Percentiles rank a stretch among this genome's conserved stretches.
Evolutionary conservation across 2,797 vertebrate species (phyloP).

Genomic region (Astyanax mexicanus): DNA sequence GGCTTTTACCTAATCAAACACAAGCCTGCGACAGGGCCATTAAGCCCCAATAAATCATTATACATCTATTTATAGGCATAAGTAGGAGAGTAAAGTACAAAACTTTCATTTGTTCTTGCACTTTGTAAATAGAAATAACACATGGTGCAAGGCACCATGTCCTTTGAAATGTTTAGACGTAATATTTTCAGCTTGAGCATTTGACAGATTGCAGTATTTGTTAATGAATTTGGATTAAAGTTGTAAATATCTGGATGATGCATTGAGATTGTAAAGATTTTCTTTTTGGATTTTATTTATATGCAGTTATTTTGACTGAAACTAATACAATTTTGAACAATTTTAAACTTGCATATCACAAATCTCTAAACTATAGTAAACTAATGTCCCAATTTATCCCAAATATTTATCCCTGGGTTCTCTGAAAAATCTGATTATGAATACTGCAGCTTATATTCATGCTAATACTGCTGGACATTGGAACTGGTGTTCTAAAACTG

Average conservation of each 20-base stretch:
- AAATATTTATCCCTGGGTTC: too few species aligned
- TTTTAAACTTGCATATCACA: too few species aligned
- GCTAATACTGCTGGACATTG: too few species aligned
- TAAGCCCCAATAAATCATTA: neutral
- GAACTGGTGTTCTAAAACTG: too few species aligned
- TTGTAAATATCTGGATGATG: neutral
- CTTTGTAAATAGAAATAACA: neutral
- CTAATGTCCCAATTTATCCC: too few species aligned
- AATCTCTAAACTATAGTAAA: too few species aligned
- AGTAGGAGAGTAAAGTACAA: slow-evolving; percentile 9
- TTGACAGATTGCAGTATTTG: too few species aligned
- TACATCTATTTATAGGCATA: slow-evolving; percentile 26
- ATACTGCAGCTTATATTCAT: too few species aligned
- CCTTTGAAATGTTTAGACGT: neutral
- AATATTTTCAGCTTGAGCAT: neutral
- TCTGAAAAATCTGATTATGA: too few species aligned
- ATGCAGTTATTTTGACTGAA: too few species aligned
- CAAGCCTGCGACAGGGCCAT: slow-evolving; percentile 14
- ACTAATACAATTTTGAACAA: too few species aligned
- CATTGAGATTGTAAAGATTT: neutral
- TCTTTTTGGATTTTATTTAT: too few species aligned
- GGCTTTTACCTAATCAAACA: slow-evolving; percentile 21
- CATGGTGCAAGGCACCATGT: neutral
- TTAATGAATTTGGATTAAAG: neutral
- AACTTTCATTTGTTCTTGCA: neutral